Base-by-base conservation (phyloP, 2,888 invertebrate genomes). In the Zelleria hepariella region DNA sequence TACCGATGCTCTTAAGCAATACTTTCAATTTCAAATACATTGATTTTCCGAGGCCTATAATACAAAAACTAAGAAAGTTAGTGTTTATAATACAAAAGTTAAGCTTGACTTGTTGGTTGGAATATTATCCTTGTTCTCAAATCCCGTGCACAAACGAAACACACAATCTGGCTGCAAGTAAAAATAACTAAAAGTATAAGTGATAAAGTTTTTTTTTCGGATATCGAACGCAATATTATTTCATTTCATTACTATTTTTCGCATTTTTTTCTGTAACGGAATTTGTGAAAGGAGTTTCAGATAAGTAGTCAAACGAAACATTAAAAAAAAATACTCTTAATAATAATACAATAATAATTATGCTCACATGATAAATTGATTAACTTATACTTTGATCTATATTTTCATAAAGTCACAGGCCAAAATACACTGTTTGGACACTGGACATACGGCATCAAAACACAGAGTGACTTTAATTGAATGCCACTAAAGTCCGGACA, bases 321-420 rank as follows among this genome's bases (percentile, higher is more conserved):
- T 10, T 2, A 24, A 53, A 21, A 23, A 23, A 23, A 52, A 52
- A 52, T 53, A 10, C 25, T 53, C 15, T 24, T 24, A 53, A 23
- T 20, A 8, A 53, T 15, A 8, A 5, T 53, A 24, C 4, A 20
- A 20, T 53, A 53, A 21, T 0, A 23, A 20, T 20, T 53, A 53
- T 23, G 15, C 24, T 56, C 32, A 32, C 32, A 27, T n/a, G 10
- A 56, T 23, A 18, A 27, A n/a, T 25, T 10, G 25, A 15, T 26
- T 56, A 18, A 48, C 23, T 42, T 18, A 20, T 21, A 57, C 47
- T 54, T 56, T 49, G 56, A 59, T 48, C 55, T 59, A 59, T 7
- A 20, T 20, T 32, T 49, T 49, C 5, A 49, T 49, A 49, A 10
- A 4, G 49, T 20, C 18, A 49, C 49, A 49, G 48, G 5, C n/a